A percentile compares a stretch with the other conserved stretches of the same genome.
Conservation (phyloP, 2,113 vertebrate genomes). For the Dascyllus trimaculatus region DNA sequence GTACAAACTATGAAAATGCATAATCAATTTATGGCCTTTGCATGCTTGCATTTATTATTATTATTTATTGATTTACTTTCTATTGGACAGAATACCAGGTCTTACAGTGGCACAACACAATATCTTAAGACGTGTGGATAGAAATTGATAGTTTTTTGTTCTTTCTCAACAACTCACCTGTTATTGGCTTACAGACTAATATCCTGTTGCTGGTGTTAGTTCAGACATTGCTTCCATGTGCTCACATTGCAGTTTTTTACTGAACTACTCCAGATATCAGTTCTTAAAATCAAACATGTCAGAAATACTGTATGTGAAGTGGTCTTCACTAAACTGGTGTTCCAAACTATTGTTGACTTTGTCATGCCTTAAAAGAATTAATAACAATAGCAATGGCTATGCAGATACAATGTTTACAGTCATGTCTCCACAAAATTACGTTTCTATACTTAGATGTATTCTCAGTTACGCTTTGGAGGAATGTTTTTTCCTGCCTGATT, state of each 20-base stretch:
- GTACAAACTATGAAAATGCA: too few species aligned
- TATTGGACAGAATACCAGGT: too few species aligned
- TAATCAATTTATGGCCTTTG: too few species aligned
- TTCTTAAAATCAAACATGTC: slow-evolving; percentile 2
- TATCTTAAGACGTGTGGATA: background rate
- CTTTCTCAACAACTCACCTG: background rate
- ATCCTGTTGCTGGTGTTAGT: slow-evolving; percentile 26
- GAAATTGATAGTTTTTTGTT: background rate
- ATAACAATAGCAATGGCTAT: too few species aligned
- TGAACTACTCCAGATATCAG: slow-evolving; percentile 8
- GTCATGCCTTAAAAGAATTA: background rate
- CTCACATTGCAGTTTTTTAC: background rate
- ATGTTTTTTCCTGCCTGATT: too few species aligned
- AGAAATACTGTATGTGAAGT: too few species aligned
- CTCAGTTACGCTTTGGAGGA: too few species aligned
- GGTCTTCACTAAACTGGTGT: background rate
- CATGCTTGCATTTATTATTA: too few species aligned
- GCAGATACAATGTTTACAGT: background rate
- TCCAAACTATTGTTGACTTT: background rate
- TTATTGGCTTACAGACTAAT: slow-evolving; percentile 26
- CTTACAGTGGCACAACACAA: too few species aligned
- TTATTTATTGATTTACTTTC: too few species aligned
- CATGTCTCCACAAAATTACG: too few species aligned
- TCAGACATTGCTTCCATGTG: background rate
- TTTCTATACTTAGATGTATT: too few species aligned